Base-by-base conservation (phyloP, 2,797 vertebrate species). In the Ispidina picta region DNA sequence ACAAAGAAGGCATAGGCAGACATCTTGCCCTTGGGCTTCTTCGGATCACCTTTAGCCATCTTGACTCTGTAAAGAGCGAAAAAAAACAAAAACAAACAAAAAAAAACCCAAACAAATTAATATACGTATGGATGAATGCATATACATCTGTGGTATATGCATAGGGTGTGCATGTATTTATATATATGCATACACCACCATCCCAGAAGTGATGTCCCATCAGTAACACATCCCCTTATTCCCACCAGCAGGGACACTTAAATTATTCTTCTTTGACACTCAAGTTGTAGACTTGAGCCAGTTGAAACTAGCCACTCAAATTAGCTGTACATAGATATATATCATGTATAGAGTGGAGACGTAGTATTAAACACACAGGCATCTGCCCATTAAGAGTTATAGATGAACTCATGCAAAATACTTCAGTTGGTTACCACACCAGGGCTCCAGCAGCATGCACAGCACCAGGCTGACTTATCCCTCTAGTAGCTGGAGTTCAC, bases 11-110 rank as follows among this genome's bases (percentile, higher is more conserved):
- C 97, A 87, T 98, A 98, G 39, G 98, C 98, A 72, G 98, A 98
- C 98, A 98, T 98, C 96, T 98, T 98, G 97, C 98, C 98, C 93
- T 98, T 98, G 74, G 98, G 98, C 97, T 98, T 98, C 96, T 98
- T 98, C 68, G 98, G 98, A 88, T 98, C 98, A 88, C 98, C 98
- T 98, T 98, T 98, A 95, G 98, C 98, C 98, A 98, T 98, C 78
- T 89, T 98, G 94, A 95, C 95, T 98, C 97, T 97, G 71, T 1
- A 69, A 43, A 74, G 46, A 54, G 9, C 9, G 23, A 10, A 26
- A 23, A 26, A 31, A 8, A 37, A n/a, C 69, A 70, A 69, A 70
- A 95, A 7, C 15, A 37, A 11, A 39, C 6, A 39, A 39, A 37
- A 14, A 37, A 37, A 37, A 6, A 6, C 37, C 43, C 15, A 26